Evolutionary conservation across 1,140 invertebrate genomes (phyloP).

Genomic region (Leptinotarsa texana): DNA sequence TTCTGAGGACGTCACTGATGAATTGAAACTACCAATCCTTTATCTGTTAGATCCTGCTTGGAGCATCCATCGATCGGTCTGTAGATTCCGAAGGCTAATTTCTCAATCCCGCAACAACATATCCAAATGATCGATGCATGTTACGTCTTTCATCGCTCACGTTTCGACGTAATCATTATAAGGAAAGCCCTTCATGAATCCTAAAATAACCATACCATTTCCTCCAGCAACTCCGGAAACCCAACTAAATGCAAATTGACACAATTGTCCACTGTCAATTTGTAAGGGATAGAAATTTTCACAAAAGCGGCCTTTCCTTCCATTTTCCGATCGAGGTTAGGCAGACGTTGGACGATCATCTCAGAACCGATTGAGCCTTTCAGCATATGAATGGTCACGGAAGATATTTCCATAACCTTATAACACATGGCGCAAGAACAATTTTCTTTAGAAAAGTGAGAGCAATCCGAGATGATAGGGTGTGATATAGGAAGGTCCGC

Average conservation of each 20-base stretch:
- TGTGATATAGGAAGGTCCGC: constrained; percentile 23
- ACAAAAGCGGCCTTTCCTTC: constrained; percentile 13
- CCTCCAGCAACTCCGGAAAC: neutral
- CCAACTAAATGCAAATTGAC: constrained; percentile 15
- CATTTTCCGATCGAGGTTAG: constrained; percentile 2
- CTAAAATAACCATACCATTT: neutral
- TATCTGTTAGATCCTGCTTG: too few species aligned
- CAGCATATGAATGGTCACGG: constrained; percentile 25
- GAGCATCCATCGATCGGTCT: too few species aligned
- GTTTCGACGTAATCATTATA: neutral
- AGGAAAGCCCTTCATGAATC: neutral
- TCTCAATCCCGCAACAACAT: too few species aligned
- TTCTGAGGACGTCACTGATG: too few species aligned
- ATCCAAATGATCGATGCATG: too few species aligned
- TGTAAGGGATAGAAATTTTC: constrained; percentile 24
- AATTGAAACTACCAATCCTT: too few species aligned
- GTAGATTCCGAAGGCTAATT: too few species aligned
- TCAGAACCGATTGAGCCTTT: constrained; percentile 17
- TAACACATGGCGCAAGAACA: constrained; percentile 18
- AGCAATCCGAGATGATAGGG: constrained; percentile 25
- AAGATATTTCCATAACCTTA: constrained; percentile 16
- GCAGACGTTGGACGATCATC: constrained; percentile 11
- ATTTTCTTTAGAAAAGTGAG: constrained; percentile 25
- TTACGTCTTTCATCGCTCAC: neutral
- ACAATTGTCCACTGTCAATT: constrained; percentile 22